Base-by-base conservation (phyloP, 2,113 vertebrate genomes). In the Lepidothrix coronata region DNA sequence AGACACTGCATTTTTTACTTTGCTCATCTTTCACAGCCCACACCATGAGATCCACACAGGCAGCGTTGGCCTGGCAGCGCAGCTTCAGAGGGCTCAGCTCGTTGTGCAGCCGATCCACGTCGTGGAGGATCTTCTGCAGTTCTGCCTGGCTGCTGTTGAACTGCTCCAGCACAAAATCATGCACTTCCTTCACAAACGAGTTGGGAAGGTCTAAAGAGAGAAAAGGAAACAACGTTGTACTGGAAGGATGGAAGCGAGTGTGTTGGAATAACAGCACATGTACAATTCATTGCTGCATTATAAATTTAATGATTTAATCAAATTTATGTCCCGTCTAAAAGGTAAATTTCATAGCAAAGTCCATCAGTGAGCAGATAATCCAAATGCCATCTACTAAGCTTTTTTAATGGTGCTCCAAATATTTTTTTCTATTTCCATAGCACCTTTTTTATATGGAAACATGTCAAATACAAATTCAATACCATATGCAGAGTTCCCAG, bases 11-110 rank as follows among this genome's bases (percentile, higher is more conserved):
- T 74, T 18, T 61, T 51, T 67, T 88, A 99, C 99, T 99, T 98
- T 99, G 99, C 82, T 99, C 99, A 31, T 99, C 99, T 95, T 99
- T 99, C 91, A 99, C 99, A 5, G 99, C 99, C 99, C 99, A 99
- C 96, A 99, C 99, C 99, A 99, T 99, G 92, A 99, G 99, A 97
- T 99, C 99, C 96, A 99, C 99, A 3, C 99, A 99, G 92, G 99
- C 99, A 10, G 99, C 99, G 30, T 98, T 99, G 67, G 99, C 99
- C 97, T 99, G 99, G 96, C 99, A 99, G 70, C 99, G 99, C 27
- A 99, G 98, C 82, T 99, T 99, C 73, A 99, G 97, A 18, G 99
- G 99, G 89, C 98, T 99, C 91, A 99, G 98, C 31, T 99, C 99
- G 16, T 96, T 98, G 65, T 98, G 98, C 95, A 99, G 91, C 37